Percentiles rank a stretch among this genome's conserved stretches.
Evolutionary conservation across 2,888 invertebrate species (phyloP).

Genomic region (Dioctria rufipes): DNA sequence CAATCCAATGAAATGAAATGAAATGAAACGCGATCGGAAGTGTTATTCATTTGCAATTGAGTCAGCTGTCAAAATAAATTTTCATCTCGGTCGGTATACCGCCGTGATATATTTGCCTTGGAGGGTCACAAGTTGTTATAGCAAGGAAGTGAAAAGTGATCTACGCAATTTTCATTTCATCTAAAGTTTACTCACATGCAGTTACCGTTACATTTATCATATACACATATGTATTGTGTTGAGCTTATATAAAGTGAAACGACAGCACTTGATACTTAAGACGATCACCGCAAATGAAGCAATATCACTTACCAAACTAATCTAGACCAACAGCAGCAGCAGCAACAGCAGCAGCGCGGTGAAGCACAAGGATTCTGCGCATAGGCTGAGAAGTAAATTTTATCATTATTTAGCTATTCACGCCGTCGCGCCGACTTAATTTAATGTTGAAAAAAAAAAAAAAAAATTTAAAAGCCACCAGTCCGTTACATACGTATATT

Average conservation of each 20-base stretch:
- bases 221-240: neutral
- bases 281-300: slow-evolving; percentile 1
- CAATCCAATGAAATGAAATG: neutral
- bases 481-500: too few relatives aligned
- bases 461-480: too few relatives aligned
- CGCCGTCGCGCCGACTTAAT: too few relatives aligned
- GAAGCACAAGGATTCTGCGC: neutral
- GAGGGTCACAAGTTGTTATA: slow-evolving; percentile 28
- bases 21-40: slow-evolving; percentile 27
- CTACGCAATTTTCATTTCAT: slow-evolving; percentile 15
- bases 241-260: slow-evolving; percentile 12
- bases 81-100: neutral
- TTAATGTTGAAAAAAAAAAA: too few relatives aligned
- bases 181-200: neutral
- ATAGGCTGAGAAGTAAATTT: neutral
- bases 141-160: slow-evolving; percentile 41
- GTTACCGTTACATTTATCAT: neutral
- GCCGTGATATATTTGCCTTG: slow-evolving; percentile 25
- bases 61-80: slow-evolving; percentile 46
- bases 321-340: too few relatives aligned
- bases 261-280: neutral
- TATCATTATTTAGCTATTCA: neutral
- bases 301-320: slow-evolving; percentile 13
- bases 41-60: slow-evolving; percentile 24
- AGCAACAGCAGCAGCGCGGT: neutral